These are phyloP conservation scores for Latrodectus geometricus DNA, from an alignment of 1,140 invertebrate genomes.

Conservation along the genomic window DNA sequence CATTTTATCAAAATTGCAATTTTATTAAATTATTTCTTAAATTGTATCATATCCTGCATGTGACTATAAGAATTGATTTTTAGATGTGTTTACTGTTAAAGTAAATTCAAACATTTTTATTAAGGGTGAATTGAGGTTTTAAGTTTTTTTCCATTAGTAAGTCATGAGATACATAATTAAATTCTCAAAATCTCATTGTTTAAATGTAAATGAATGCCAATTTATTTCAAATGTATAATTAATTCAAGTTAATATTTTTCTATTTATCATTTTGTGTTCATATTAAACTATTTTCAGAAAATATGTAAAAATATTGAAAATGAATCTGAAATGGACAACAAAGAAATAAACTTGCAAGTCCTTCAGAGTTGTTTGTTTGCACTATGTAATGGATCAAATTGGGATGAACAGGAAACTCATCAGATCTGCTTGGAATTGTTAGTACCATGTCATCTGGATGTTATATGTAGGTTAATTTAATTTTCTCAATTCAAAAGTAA, in stretches of 20 bases:
- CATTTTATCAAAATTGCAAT: too few species aligned
- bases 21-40: too few species aligned
- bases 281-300: conserved; percentile 5
- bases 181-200: too few species aligned
- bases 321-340: conserved; percentile 66
- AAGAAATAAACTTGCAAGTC: conserved; percentile 48
- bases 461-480: conserved; percentile 70
- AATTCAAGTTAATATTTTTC: not conserved
- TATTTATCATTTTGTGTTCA: not conserved
- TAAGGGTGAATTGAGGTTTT: too few species aligned
- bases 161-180: too few species aligned
- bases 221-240: not conserved
- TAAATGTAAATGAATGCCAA: not conserved
- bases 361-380: conserved; percentile 56
- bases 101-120: too few species aligned
- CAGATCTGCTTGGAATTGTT: conserved; percentile 75
- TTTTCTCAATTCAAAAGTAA: too few species aligned
- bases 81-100: too few species aligned
- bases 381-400: conserved; percentile 58
- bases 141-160: too few species aligned
- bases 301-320: conserved; percentile 61
- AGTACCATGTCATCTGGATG: conserved; percentile 78
- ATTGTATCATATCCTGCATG: too few species aligned
- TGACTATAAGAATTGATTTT: too few species aligned
- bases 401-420: conserved; percentile 71